Conservation (phyloP, 2,113 vertebrate genomes). For the Neodontobutis hainanensis region DNA sequence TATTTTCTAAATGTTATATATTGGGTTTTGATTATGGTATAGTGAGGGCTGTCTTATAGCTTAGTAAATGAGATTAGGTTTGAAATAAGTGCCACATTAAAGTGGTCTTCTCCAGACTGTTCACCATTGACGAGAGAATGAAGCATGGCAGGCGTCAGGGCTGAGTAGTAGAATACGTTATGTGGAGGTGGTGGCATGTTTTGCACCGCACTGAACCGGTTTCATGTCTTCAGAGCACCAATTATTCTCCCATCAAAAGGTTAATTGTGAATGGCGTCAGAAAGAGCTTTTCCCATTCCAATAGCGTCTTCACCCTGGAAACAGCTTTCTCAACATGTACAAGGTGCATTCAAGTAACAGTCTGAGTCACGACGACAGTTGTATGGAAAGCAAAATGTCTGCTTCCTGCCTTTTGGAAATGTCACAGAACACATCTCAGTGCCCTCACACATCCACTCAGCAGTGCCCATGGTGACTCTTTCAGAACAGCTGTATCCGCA, state of each 20-base stretch:
- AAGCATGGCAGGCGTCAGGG: constrained; percentile 33
- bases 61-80: constrained; percentile 31
- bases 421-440: constrained; percentile 32
- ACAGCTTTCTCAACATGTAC: not conserved
- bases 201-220: constrained; percentile 36
- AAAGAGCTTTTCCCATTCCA: not conserved
- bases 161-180: constrained; percentile 66
- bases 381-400: constrained; percentile 16
- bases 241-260: constrained; percentile 28
- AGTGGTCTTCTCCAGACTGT: constrained; percentile 30
- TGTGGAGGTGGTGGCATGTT: constrained; percentile 64
- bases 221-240: constrained; percentile 7
- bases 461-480: constrained; percentile 37
- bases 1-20: not conserved
- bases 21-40: not conserved
- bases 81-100: constrained; percentile 32
- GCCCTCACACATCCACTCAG: constrained; percentile 16
- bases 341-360: not conserved
- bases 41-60: no score
- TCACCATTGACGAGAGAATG: constrained; percentile 42
- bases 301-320: not conserved
- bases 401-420: constrained; percentile 47
- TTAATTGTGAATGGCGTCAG: constrained; percentile 36
- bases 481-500: constrained; percentile 54
- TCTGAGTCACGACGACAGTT: constrained; percentile 5